Conservation (phyloP, 1,140 invertebrate species). For the Drosophila santomea region DNA sequence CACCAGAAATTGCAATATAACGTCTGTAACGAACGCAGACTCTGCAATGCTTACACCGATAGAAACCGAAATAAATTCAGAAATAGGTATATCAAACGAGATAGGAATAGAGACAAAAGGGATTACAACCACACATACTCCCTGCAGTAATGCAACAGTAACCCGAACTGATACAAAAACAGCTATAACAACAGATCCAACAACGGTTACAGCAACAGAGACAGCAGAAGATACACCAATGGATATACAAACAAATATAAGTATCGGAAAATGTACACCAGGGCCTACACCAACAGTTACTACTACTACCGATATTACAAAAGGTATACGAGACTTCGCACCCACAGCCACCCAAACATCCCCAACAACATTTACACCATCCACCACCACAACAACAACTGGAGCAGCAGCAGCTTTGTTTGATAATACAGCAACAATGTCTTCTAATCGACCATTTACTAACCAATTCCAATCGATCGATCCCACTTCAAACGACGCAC, state of each 20-base stretch:
- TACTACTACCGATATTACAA: neutral
- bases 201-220: constrained; percentile 17
- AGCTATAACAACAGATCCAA: constrained; percentile 7
- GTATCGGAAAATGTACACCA: neutral
- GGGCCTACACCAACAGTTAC: constrained; percentile 3
- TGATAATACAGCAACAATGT: constrained; percentile 53
- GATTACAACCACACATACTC: neutral
- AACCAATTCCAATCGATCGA: constrained; percentile 52
- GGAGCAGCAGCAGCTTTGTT: constrained; percentile 50
- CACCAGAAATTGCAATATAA: neutral
- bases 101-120: constrained; percentile 12
- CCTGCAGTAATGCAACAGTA: constrained; percentile 6
- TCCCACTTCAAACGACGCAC: constrained; percentile 48
- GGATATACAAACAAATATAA: neutral
- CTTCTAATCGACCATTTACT: constrained; percentile 54
- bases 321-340: constrained; percentile 8
- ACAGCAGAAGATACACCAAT: constrained; percentile 3
- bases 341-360: constrained; percentile 3
- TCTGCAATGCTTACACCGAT: neutral
- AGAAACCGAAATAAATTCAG: neutral
- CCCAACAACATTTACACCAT: constrained; percentile 3
- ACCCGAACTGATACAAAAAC: neutral
- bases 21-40: neutral
- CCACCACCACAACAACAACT: constrained; percentile 8
- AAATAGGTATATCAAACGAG: constrained; percentile 1